Base-by-base conservation (phyloP, 2,888 invertebrate genomes). In the Drosophila neotestacea region DNA sequence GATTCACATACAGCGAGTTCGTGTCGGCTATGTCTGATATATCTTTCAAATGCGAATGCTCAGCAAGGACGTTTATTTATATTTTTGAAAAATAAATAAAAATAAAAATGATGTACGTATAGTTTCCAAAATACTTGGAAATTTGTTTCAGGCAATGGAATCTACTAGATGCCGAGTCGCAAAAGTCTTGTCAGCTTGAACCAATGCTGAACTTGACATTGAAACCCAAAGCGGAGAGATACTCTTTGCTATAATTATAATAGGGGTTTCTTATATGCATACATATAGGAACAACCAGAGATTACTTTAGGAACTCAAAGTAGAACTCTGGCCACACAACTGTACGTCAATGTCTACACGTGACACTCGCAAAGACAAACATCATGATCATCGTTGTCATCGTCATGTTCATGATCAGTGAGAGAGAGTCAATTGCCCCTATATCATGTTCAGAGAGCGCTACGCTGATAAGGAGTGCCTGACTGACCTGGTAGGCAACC, bases 11-110 rank as follows among this genome's bases (percentile, higher is more conserved):
- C 55, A 39, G 50, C 41, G 47, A 58, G 58, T 56, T 50, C 62
- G 61, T 66, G 74, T 48, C 58, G 32, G 27, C 47, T 59, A 27
- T 66, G 72, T 56, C 54, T 48, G 62, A 71, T 77, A 69, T 68
- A 78, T 73, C 54, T 77, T 47, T 38, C 56, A 55, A 52, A 67
- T 58, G 56, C 61, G 76, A 77, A 60, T 77, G 68, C 71, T 78
- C 66, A 51, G 66, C 90, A 90, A 90, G 90, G 90, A 77, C 89
- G 84, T 90, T 85, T 90, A 90, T 84, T 89, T 82, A 76, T 62
- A 79, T 60, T 36, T 36, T 44, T 30, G 22, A 11, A 16, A 32
- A 77, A 54, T 38, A 58, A 56, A 36, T 42, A 60, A 60, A 32
- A 51, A 48, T 50, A 28, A 50, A 44, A 41, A 48, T 30, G 7